Conservation (phyloP, 2,113 vertebrate species). For the Epinephelus moara region DNA sequence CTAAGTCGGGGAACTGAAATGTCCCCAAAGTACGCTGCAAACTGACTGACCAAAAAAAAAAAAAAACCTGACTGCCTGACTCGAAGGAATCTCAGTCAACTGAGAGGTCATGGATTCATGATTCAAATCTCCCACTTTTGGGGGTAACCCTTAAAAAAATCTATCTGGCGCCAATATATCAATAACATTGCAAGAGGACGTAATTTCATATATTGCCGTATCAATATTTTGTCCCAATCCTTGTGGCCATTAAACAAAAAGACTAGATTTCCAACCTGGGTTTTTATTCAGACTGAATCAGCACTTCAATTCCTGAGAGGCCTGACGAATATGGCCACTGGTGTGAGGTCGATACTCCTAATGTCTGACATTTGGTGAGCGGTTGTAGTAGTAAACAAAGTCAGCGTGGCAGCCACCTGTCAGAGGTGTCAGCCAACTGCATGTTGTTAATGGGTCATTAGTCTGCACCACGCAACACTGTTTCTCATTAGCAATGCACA, state of each 20-base stretch:
- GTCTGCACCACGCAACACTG: conserved; percentile 41
- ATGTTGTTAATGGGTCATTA: conserved; percentile 65
- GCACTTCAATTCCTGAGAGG: conserved; percentile 1
- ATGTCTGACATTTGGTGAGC: conserved; percentile 60
- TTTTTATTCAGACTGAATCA: conserved; percentile 9
- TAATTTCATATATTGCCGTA: no score
- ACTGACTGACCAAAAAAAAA: no score
- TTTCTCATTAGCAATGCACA: conserved; percentile 53
- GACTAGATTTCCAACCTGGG: background rate
- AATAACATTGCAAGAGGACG: no score
- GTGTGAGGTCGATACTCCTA: conserved; percentile 40
- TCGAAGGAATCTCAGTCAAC: no score
- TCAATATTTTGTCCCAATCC: background rate
- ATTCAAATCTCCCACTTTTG: no score
- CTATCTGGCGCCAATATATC: no score
- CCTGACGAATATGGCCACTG: conserved; percentile 17
- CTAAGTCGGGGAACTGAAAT: no score
- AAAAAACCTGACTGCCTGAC: no score
- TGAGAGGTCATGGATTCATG: no score
- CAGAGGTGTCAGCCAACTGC: conserved; percentile 56
- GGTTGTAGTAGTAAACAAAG: conserved; percentile 63
- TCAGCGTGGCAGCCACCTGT: conserved; percentile 67
- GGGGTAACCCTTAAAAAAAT: no score
- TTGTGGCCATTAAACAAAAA: background rate
- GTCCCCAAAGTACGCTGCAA: no score